Evolutionary conservation across 1,140 invertebrate genomes (phyloP).

Genomic region (Hylaeus anthracinus): DNA sequence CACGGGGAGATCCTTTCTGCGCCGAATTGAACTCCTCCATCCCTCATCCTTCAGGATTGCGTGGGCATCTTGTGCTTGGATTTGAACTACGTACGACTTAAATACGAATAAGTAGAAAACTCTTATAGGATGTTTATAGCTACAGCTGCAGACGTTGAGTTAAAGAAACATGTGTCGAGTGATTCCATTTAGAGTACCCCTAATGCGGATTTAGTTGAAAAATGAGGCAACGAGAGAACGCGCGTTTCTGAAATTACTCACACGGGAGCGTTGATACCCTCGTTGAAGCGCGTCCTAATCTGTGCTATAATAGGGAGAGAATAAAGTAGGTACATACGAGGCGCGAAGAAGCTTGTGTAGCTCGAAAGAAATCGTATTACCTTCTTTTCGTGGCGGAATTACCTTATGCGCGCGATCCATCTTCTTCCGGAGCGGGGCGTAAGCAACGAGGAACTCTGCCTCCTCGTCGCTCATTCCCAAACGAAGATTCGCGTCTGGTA

Average conservation of each 20-base stretch:
- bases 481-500: not conserved
- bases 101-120: too few species aligned
- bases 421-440: not conserved
- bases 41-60: not conserved
- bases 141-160: too few species aligned
- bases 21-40: not conserved
- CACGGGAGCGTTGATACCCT: not conserved
- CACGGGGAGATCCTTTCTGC: not conserved
- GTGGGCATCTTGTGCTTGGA: too few species aligned
- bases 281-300: not conserved
- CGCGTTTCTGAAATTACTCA: not conserved
- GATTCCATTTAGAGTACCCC: too few species aligned
- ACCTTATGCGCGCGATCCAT: conserved; percentile 1
- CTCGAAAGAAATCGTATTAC: not conserved
- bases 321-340: too few species aligned
- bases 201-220: too few species aligned
- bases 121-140: too few species aligned
- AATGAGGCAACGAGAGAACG: too few species aligned
- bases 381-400: not conserved
- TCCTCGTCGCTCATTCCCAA: not conserved
- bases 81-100: too few species aligned
- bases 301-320: too few species aligned
- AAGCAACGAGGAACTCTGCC: not conserved
- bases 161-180: too few species aligned
- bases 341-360: not conserved